Conservation (phyloP, 2,113 vertebrate species). For the Erythrolamprus reginae region DNA sequence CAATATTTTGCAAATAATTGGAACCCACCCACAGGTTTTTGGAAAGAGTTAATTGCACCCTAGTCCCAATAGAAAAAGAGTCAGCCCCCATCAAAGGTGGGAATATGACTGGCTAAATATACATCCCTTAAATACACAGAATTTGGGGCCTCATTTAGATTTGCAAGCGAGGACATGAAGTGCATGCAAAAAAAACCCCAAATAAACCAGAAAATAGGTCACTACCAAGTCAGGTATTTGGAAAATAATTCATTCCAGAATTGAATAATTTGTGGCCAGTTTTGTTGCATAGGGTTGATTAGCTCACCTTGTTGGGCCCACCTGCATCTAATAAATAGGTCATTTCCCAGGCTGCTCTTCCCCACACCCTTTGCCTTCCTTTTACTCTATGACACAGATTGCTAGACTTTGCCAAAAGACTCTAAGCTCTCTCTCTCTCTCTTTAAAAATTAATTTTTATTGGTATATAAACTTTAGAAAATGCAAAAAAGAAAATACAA, state of each 20-base stretch:
- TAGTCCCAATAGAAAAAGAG: neutral
- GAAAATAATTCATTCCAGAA: neutral
- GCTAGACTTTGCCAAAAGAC: neutral
- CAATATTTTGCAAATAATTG: neutral
- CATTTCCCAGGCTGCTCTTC: neutral
- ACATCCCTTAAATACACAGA: neutral
- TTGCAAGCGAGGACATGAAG: neutral
- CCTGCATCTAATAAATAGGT: neutral
- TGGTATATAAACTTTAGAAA: no score
- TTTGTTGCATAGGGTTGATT: neutral
- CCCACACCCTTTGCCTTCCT: neutral
- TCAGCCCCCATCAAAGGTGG: neutral
- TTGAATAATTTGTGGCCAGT: neutral
- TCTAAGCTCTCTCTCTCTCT: neutral
- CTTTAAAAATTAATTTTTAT: no score
- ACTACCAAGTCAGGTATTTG: neutral
- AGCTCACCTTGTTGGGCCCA: neutral
- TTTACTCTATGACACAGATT: neutral
- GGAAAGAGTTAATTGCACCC: neutral
- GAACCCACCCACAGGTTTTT: neutral
- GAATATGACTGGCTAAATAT: conserved; percentile 7
- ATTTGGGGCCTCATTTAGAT: neutral
- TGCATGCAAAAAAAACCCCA: neutral
- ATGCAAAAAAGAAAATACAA: no score
- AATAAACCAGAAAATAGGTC: neutral